Evolutionary conservation across 2,888 invertebrate genomes (phyloP).

Genomic region (Arge pagana): DNA sequence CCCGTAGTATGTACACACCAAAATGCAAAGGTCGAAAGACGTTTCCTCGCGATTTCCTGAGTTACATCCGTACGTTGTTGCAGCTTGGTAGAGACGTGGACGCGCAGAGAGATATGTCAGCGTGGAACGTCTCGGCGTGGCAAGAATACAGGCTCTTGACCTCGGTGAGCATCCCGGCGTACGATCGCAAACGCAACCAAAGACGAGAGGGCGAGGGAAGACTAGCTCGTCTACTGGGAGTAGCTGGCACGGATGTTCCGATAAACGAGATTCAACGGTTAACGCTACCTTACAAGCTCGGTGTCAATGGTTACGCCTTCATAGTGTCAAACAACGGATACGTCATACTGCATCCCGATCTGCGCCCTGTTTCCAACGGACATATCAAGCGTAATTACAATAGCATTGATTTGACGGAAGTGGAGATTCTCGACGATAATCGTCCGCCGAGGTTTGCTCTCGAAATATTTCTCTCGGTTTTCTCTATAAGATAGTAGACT

Average conservation of each 20-base stretch:
- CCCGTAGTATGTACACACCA: too few species aligned
- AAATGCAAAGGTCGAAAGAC: too few species aligned
- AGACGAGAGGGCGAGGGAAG: slow-evolving; percentile 64
- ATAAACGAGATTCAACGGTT: slow-evolving; percentile 88
- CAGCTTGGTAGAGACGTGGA: slow-evolving; percentile 41
- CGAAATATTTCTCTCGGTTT: too few species aligned
- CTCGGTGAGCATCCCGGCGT: slow-evolving; percentile 91
- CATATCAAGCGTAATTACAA: slow-evolving; percentile 90
- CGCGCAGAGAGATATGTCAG: slow-evolving; percentile 36
- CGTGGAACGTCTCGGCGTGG: slow-evolving; percentile 40
- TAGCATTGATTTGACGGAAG: slow-evolving; percentile 93
- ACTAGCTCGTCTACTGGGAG: slow-evolving; percentile 83
- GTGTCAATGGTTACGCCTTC: slow-evolving; percentile 95
- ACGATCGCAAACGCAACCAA: slow-evolving; percentile 74
- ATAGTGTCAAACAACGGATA: slow-evolving; percentile 97
- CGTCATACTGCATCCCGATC: slow-evolving; percentile 90
- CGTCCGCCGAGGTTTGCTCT: slow-evolving; percentile 70
- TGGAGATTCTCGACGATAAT: slow-evolving; percentile 82
- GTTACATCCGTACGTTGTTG: too few species aligned
- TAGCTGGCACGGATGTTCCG: slow-evolving; percentile 94
- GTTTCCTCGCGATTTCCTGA: too few species aligned
- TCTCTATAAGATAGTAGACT: too few species aligned
- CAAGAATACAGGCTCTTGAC: slow-evolving; percentile 76
- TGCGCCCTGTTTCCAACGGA: slow-evolving; percentile 77
- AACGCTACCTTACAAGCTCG: slow-evolving; percentile 91